These are phyloP conservation scores for Ailuropoda melanoleuca DNA, from an alignment of 2,113 vertebrate genomes.

Conservation along the genomic window DNA sequence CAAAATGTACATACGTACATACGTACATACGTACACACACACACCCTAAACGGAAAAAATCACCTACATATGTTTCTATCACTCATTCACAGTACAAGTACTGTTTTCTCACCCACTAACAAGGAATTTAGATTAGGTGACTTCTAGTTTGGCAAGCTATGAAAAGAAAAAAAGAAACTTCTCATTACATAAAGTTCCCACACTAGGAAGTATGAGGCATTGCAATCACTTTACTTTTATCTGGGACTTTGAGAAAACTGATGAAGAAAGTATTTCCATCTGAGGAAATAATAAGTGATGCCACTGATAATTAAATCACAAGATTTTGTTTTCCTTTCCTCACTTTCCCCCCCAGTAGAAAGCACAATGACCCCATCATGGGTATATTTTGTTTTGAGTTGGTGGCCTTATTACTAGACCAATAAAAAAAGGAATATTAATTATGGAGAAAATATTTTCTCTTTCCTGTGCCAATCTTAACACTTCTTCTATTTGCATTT, in stretches of 20 bases:
- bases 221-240: background rate
- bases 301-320: background rate
- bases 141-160: background rate
- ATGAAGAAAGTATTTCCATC: background rate
- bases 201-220: background rate
- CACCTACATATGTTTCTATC: background rate
- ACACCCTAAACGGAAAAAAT: background rate
- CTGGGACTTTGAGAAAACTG: background rate
- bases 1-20: background rate
- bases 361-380: background rate
- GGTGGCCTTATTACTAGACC: background rate
- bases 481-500: background rate
- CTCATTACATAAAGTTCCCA: background rate
- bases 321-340: background rate
- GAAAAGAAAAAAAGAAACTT: background rate
- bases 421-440: slow-evolving; percentile 6
- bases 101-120: background rate
- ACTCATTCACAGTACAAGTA: background rate
- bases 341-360: background rate
- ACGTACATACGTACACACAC: background rate
- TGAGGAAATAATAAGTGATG: background rate
- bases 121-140: background rate
- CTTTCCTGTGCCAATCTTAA: background rate
- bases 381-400: background rate
- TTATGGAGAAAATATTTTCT: background rate